Evolutionary conservation across 2,797 vertebrate species (phyloP), one percentile per base, ranked within the genome.

Genomic region (Poecile montanus): DNA sequence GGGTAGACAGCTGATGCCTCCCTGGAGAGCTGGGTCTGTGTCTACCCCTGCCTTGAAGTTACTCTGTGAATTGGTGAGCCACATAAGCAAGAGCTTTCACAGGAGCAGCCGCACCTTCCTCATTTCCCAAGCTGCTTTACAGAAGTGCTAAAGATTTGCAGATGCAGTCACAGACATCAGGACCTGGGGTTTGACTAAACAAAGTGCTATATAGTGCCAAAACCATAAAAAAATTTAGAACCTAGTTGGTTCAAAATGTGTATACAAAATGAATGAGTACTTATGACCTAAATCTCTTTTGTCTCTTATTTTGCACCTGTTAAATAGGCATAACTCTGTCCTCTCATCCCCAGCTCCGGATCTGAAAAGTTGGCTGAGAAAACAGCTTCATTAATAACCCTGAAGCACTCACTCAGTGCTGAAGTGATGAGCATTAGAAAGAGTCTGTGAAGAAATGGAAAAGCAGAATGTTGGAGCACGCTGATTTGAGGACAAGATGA

Each of bases 121-220:
- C 88, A 63, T 95, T 90, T 79, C 83, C 66, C 5, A 13, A 57
- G 53, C 56, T 89, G 44, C 51, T 90, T 94, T 93, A 78, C 77
- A 93, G 80, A 95, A 91, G 63, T 53, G 71, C 40, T 93, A 15
- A 57, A 84, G 22, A 44, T 60, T 68, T 88, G 40, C 86, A 94
- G 79, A 85, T 94, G 73, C 85, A 93, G 60, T 75, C 21, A 30
- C 45, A 81, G 54, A 51, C 51, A 86, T 68, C 23, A 73, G 36
- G 48, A 86, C 63, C 44, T 53, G 26, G 34, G 47, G 26, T 75
- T 68, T 84, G 56, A 32, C 76, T 86, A 93, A 89, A 89, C 30
- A 10, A 75, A 75, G 70, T 72, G 20, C 60, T 92, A 30, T 13
- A 45, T 7, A 47, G 47, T 81, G 34, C n/a, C 53, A 76, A 87